phyloP scores from a whole-genome alignment of 1,140 invertebrate species.

The Lordiphosa clarofinis region DNA sequence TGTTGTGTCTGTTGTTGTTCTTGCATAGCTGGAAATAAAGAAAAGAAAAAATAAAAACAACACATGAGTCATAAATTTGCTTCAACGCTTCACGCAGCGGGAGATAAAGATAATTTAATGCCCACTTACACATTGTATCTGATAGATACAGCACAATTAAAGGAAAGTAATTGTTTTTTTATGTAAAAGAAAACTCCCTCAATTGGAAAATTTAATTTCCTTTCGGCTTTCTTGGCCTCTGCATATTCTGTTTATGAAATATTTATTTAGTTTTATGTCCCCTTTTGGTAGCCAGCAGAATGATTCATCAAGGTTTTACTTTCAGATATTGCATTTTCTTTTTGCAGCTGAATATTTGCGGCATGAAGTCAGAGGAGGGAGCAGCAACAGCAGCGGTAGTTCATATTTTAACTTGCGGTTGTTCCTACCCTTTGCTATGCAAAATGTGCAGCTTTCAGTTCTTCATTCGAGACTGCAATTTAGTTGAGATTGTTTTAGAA shows the following conservation, averaged over 20 bases:
- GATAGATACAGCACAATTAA: constrained; percentile 60
- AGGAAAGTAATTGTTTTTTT: constrained; percentile 59
- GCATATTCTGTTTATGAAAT: constrained; percentile 33
- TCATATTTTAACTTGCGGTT: constrained; percentile 1
- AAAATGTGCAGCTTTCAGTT: constrained; percentile 14
- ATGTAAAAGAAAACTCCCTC: constrained; percentile 24
- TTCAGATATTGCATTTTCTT: constrained; percentile 25
- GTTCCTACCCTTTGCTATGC: background rate
- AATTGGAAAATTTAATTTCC: constrained; percentile 48
- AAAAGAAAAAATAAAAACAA: constrained; percentile 29
- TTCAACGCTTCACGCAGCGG: constrained; percentile 24
- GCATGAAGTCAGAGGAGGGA: constrained; percentile 25
- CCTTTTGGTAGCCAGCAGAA: constrained; percentile 2
- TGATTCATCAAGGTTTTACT: constrained; percentile 32
- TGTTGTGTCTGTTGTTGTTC: constrained; percentile 15
- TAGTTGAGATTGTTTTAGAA: constrained; percentile 34
- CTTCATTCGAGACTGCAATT: constrained; percentile 25
- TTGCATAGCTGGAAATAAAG: constrained; percentile 12
- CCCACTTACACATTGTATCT: constrained; percentile 52
- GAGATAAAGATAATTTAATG: constrained; percentile 44
- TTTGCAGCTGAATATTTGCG: constrained; percentile 27
- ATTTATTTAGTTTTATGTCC: constrained; percentile 25
- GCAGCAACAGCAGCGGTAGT: background rate
- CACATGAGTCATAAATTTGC: constrained; percentile 60
- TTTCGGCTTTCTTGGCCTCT: background rate